A percentile compares a stretch with the other conserved stretches of the same genome.
Evolutionary conservation across 2,797 vertebrate species (phyloP).

Genomic region (Enteromius afrohamiltoni): DNA sequence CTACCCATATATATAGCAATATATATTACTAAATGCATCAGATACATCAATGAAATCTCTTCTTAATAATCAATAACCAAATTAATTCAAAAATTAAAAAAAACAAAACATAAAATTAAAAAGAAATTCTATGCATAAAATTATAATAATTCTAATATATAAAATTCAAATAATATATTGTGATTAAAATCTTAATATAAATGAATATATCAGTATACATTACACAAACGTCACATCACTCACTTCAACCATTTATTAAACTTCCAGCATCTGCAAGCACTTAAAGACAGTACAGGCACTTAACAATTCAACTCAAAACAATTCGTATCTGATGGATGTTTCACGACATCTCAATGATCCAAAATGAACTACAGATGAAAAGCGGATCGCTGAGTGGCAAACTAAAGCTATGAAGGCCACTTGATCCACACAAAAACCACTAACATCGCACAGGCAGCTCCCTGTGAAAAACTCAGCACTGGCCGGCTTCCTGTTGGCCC

Average conservation of each 20-base stretch:
- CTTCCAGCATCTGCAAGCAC: not conserved
- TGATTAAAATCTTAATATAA: not conserved
- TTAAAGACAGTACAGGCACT: not conserved
- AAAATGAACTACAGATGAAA: conserved; percentile 5
- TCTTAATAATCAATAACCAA: no score
- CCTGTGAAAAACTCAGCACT: not conserved
- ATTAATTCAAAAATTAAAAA: not conserved
- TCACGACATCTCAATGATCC: not conserved
- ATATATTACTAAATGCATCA: no score
- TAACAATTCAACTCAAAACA: not conserved
- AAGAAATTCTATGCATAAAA: no score
- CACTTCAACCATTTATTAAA: not conserved
- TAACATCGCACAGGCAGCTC: not conserved
- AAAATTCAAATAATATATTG: not conserved
- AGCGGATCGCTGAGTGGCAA: not conserved
- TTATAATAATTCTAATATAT: not conserved
- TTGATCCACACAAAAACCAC: not conserved
- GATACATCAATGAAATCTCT: no score
- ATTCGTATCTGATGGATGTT: not conserved
- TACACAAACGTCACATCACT: not conserved
- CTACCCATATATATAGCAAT: no score
- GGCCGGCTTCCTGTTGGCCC: conserved; percentile 43
- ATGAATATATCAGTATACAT: not conserved
- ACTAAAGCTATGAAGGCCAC: not conserved
- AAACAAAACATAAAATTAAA: no score